Evolutionary conservation across 2,888 invertebrate species (phyloP).

Genomic region (Ellobium chinense): DNA sequence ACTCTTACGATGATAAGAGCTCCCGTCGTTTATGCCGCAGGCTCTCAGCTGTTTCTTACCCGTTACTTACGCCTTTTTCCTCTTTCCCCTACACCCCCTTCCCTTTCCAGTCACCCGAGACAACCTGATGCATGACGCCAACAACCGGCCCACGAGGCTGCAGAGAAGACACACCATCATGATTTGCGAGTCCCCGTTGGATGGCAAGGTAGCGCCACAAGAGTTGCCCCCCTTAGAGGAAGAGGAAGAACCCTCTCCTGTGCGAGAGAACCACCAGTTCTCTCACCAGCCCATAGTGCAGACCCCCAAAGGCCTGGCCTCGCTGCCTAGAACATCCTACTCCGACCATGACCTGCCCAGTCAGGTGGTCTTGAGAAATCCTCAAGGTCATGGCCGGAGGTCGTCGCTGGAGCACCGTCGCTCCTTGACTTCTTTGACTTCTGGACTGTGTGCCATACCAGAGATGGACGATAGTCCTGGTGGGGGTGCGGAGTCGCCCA

Average conservation of each 20-base stretch:
- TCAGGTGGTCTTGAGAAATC: slow-evolving; percentile 28
- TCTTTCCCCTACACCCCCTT: too few species aligned
- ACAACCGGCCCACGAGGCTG: slow-evolving; percentile 46
- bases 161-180: slow-evolving; percentile 73
- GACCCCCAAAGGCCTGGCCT: neutral
- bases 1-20: too few species aligned
- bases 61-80: too few species aligned
- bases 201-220: slow-evolving; percentile 48
- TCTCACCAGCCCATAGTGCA: neutral
- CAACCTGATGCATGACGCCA: neutral
- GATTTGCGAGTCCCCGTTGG: slow-evolving; percentile 71
- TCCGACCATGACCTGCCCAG: slow-evolving; percentile 30
- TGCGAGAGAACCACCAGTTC: slow-evolving; percentile 40
- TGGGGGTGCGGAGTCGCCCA: slow-evolving; percentile 19
- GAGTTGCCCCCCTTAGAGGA: slow-evolving; percentile 54
- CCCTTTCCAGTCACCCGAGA: slow-evolving; percentile 11
- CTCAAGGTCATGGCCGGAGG: slow-evolving; percentile 22
- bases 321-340: slow-evolving; percentile 5
- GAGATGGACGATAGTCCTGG: slow-evolving; percentile 47
- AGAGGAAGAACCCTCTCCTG: slow-evolving; percentile 50
- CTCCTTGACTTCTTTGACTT: slow-evolving; percentile 48
- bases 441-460: slow-evolving; percentile 51
- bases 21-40: too few species aligned
- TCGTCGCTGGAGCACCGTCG: slow-evolving; percentile 45
- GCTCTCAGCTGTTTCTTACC: too few species aligned